A percentile compares a stretch with the other conserved stretches of the same genome.
phyloP scores from a whole-genome alignment of 2,888 invertebrate genomes.

The Melinaea menophilus region DNA sequence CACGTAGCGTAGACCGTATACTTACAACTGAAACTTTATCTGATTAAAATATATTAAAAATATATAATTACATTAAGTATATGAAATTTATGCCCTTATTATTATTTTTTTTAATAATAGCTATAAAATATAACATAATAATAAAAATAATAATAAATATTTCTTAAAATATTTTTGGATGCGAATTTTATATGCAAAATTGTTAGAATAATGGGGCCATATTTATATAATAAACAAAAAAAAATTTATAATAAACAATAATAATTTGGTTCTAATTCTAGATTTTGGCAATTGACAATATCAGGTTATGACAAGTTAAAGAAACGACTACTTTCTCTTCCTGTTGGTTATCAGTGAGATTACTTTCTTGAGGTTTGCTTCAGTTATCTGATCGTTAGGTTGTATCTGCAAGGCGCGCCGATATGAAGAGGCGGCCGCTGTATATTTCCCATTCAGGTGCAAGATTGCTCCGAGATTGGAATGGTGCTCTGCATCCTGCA shows the following conservation, averaged over 20 bases:
- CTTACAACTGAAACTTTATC: no score
- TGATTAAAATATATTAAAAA: no score
- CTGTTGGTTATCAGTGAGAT: conserved; percentile 61
- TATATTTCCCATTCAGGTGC: conserved; percentile 93
- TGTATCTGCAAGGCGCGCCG: conserved; percentile 89
- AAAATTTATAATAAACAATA: neutral
- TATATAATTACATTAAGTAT: no score
- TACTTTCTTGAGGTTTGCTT: conserved; percentile 87
- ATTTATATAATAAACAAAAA: neutral
- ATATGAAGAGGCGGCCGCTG: conserved; percentile 92
- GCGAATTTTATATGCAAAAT: no score
- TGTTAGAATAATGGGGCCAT: neutral
- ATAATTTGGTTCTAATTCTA: conserved; percentile 37
- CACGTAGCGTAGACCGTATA: neutral
- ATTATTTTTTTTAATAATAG: no score
- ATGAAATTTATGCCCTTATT: no score
- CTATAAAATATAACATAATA: no score
- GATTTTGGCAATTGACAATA: conserved; percentile 69
- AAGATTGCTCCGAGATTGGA: conserved; percentile 97
- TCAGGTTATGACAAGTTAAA: conserved; percentile 37
- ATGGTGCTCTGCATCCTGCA: conserved; percentile 91
- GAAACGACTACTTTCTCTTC: conserved; percentile 50
- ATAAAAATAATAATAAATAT: no score
- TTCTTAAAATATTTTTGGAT: no score
- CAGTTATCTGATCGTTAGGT: conserved; percentile 92